Base-by-base conservation (phyloP, 2,797 vertebrate genomes). In the Bradypus variegatus region DNA sequence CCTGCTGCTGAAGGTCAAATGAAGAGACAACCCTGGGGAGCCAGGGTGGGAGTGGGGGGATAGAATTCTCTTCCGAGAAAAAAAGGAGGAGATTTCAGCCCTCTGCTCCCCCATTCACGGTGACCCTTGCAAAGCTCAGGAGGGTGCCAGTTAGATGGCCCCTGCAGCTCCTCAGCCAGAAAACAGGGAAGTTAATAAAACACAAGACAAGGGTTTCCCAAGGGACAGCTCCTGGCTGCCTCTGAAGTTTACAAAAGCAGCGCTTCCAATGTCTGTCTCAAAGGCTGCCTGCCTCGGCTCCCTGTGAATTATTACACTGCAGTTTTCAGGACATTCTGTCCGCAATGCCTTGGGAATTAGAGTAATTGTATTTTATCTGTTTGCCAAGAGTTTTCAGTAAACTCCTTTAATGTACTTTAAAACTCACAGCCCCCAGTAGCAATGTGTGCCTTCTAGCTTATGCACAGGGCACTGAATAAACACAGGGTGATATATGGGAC, bases 291-390 rank as follows among this genome's bases (percentile, higher is more conserved):
- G 90, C 84, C 95, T 65, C 14, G 23, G 94, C 90, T 91, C 86
- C 60, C 85, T 3, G 23, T 50, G 45, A 97, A 81, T 95, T 95
- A 91, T 89, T 95, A 91, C 14, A 89, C 75, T 82, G 79, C 92
- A 95, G 95, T 95, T 93, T 90, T 78, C 81, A 91, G 94, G 86
- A 95, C 90, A 88, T 90, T 95, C 92, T 67, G 11, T 55, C 60
- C n/a, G 90, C 79, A 90, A 27, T 62, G 80, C 69, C 95, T 96
- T 7, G 33, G 95, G 95, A 90, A 91, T 87, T 91, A 78, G 67
- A 92, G 94, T 92, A 95, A 94, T 80, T 65, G 15, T 89, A 81
- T 96, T 97, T 97, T 96, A 96, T 95, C 95, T 96, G 55, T 96
- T 96, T 96, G 95, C 93, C 94, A 89, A 92, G 85, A 79, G 69